Evolutionary conservation across 2,797 vertebrate species (phyloP).

Genomic region (Spizella passerina): DNA sequence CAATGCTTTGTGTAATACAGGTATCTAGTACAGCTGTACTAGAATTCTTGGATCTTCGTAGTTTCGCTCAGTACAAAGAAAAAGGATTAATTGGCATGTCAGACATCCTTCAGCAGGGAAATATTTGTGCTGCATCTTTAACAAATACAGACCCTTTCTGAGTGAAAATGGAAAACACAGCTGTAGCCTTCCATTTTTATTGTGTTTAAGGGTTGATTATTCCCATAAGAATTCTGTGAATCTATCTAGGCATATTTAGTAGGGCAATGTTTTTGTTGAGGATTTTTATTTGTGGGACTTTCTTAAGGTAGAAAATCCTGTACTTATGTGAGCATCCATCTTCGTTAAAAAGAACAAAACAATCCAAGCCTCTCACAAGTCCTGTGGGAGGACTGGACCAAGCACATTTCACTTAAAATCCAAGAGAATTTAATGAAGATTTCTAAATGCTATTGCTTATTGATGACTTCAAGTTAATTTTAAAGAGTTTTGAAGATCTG

Average conservation of each 20-base stretch:
- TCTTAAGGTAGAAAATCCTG: background rate
- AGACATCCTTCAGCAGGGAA: background rate
- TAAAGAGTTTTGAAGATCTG: background rate
- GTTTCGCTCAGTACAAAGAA: background rate
- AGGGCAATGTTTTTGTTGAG: background rate
- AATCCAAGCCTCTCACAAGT: background rate
- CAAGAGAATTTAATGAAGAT: background rate
- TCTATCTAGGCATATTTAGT: background rate
- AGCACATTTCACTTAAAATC: background rate
- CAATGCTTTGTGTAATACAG: background rate
- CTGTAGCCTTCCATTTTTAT: background rate
- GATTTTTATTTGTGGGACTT: background rate
- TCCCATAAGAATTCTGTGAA: background rate
- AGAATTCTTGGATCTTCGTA: background rate
- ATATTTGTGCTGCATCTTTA: background rate
- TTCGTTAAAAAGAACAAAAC: background rate
- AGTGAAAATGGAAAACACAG: background rate
- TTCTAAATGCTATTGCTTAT: background rate
- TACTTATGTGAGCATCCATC: fast-evolving
- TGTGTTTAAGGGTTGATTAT: background rate
- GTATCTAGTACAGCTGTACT: background rate
- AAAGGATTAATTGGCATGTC: background rate
- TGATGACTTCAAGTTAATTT: background rate
- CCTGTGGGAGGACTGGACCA: background rate
- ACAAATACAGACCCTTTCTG: background rate